Evolutionary conservation across 1,140 invertebrate genomes (phyloP).

Genomic region (Maniola jurtina): DNA sequence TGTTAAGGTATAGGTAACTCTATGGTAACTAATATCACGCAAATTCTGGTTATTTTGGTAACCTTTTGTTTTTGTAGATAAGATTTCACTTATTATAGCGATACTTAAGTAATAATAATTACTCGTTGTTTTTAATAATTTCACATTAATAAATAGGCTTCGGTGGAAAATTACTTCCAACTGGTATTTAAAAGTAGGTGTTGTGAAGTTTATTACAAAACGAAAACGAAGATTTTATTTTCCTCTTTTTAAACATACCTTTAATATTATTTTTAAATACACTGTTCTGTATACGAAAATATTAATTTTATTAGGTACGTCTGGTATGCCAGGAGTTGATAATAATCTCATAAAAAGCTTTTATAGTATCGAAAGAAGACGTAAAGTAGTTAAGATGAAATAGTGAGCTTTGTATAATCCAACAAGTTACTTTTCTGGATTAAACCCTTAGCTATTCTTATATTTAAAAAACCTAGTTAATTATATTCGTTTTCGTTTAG

Average conservation of each 20-base stretch:
- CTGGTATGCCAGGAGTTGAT: too few species aligned
- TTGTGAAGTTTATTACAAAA: slow-evolving; percentile 47
- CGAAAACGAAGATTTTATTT: slow-evolving; percentile 46
- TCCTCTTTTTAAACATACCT: neutral
- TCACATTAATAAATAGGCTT: slow-evolving; percentile 44
- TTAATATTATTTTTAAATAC: too few species aligned
- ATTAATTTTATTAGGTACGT: too few species aligned
- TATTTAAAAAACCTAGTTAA: neutral
- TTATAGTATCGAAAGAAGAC: too few species aligned
- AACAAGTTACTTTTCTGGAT: neutral
- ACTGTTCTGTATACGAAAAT: too few species aligned
- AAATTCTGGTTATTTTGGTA: slow-evolving; percentile 52
- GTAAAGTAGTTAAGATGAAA: too few species aligned
- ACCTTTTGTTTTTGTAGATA: slow-evolving; percentile 19
- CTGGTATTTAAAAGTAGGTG: slow-evolving; percentile 34
- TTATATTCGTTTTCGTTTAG: slow-evolving; percentile 38
- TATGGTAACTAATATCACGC: slow-evolving; percentile 75
- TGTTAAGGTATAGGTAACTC: slow-evolving; percentile 38
- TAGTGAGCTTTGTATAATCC: too few species aligned
- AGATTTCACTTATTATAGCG: neutral
- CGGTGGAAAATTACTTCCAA: slow-evolving; percentile 49
- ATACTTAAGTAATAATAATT: slow-evolving; percentile 5
- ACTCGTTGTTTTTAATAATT: neutral
- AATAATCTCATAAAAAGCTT: too few species aligned
- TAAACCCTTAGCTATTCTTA: too few species aligned